Percentiles rank a stretch among this genome's conserved stretches.
phyloP scores from a whole-genome alignment of 2,888 invertebrate species.

The Phytoseiulus persimilis region DNA sequence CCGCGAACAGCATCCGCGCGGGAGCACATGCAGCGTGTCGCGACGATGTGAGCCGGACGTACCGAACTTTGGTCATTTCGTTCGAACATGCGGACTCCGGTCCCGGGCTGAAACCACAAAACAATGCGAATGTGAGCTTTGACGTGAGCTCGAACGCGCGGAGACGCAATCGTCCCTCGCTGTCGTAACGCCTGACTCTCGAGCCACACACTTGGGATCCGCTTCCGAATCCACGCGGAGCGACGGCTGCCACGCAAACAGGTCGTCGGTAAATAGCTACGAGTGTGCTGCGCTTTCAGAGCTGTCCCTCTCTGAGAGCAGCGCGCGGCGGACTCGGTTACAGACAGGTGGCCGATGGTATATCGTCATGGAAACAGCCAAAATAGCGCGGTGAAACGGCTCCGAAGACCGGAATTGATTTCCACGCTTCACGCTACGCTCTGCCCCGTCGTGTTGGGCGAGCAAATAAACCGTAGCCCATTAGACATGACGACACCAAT shows the following conservation, averaged over 20 bases:
- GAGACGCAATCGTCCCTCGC: too few relatives aligned
- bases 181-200: too few relatives aligned
- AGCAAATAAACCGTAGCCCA: not conserved
- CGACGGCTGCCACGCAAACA: not conserved
- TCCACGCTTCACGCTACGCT: conserved; percentile 16
- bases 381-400: not conserved
- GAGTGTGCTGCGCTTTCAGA: not conserved
- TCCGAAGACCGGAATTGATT: conserved; percentile 11
- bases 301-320: not conserved
- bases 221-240: too few relatives aligned
- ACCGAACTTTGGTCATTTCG: not conserved
- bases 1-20: not conserved
- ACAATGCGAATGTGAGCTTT: not conserved
- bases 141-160: too few relatives aligned
- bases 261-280: not conserved
- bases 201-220: too few relatives aligned
- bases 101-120: not conserved
- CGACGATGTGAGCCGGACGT: not conserved
- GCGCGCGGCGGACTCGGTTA: not conserved
- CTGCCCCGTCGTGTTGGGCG: not conserved
- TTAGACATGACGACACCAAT: not conserved
- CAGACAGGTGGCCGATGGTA: not conserved
- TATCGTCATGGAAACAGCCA: conserved; percentile 37
- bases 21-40: not conserved
- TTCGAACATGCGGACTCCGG: not conserved